phyloP scores from a whole-genome alignment of 2,797 vertebrate species.

The Petrocephalus schoutedeni region DNA sequence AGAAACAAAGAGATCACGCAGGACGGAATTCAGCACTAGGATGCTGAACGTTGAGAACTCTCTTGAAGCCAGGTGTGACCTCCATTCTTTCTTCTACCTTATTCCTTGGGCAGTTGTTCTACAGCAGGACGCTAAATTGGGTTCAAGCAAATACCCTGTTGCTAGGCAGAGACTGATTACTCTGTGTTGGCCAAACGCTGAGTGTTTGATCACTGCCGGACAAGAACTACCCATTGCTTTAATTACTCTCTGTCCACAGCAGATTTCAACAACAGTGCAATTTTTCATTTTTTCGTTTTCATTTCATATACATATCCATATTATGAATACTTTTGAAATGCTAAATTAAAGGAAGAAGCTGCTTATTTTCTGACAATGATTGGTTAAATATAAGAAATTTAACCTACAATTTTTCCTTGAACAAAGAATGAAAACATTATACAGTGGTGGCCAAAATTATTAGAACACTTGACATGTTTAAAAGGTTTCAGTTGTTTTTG shows the following conservation, averaged over 20 bases:
- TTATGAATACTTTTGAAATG: background rate
- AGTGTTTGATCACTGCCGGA: background rate
- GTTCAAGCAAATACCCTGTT: constrained; percentile 5
- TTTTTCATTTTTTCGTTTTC: background rate
- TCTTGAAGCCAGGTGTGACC: background rate
- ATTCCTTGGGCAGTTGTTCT: background rate
- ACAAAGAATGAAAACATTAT: background rate
- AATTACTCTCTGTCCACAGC: background rate
- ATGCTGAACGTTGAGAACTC: background rate
- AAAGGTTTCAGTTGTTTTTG: no score
- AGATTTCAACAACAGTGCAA: background rate
- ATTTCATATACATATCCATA: background rate
- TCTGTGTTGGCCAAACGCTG: background rate
- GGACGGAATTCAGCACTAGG: background rate
- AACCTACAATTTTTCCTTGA: background rate
- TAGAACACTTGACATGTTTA: no score
- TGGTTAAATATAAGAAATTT: background rate
- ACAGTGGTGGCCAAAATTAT: background rate
- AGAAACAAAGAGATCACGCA: background rate
- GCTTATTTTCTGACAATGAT: background rate
- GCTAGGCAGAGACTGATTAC: constrained; percentile 1
- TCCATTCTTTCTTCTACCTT: background rate
- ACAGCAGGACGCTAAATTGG: background rate
- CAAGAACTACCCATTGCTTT: background rate
- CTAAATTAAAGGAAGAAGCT: background rate